A percentile compares a stretch with the other conserved stretches of the same genome.
These are phyloP conservation scores for Drosophila niveifrons DNA, from an alignment of 2,888 invertebrate species.

Conservation along the genomic window DNA sequence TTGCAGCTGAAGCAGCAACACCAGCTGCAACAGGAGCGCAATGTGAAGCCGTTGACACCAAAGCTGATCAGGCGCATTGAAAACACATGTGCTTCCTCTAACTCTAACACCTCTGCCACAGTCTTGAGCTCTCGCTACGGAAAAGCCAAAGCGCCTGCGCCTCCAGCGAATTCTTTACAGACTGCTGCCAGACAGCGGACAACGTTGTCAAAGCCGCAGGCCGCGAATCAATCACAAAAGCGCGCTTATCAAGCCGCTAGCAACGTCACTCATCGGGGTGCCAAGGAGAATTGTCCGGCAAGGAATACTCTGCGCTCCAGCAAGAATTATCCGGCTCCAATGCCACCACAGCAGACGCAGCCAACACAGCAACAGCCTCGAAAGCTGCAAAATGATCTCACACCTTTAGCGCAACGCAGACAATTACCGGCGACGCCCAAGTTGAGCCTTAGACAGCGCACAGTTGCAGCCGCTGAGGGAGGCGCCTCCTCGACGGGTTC, in stretches of 20 bases:
- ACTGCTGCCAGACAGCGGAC: conserved; percentile 2
- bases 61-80: conserved; percentile 84
- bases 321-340: conserved; percentile 79
- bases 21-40: conserved; percentile 52
- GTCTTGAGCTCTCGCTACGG: conserved; percentile 58
- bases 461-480: conserved; percentile 49
- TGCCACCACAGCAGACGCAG: conserved; percentile 61
- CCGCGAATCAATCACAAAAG: conserved; percentile 77
- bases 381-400: conserved; percentile 41
- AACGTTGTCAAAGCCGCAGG: conserved; percentile 22
- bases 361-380: conserved; percentile 59
- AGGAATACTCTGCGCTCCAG: conserved; percentile 61
- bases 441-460: conserved; percentile 52
- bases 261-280: conserved; percentile 45
- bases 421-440: conserved; percentile 73
- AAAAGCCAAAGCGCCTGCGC: conserved; percentile 68
- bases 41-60: conserved; percentile 84
- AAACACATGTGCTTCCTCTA: conserved; percentile 65
- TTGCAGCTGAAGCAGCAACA: conserved; percentile 69
- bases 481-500: conserved; percentile 77
- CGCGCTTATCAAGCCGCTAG: conserved; percentile 81
- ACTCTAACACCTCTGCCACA: conserved; percentile 16
- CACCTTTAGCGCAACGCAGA: conserved; percentile 60
- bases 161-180: conserved; percentile 54
- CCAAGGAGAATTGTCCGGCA: conserved; percentile 83